Evolutionary conservation across 2,888 invertebrate genomes (phyloP), one percentile per base, ranked within the genome.

Genomic region (Sphaerophoria taeniata): DNA sequence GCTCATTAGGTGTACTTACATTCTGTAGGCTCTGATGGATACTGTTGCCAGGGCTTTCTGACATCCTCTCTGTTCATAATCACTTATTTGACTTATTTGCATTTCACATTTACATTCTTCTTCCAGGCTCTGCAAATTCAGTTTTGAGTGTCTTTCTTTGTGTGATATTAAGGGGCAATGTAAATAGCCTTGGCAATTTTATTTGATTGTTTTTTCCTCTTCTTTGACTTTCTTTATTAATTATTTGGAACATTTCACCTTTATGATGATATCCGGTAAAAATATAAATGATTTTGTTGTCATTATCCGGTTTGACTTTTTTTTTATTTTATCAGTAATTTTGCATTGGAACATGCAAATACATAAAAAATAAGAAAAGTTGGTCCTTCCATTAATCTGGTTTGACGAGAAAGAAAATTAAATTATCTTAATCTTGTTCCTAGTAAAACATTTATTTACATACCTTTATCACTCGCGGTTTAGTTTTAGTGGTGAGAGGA

Each of bases 251-350:
- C 71, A 63, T 71, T 77, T 70, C 31, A 16, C 55, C 36, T 47
- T 33, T 45, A 43, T 6, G 24, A 49, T 31, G 36, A 53, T 45
- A 5, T 16, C 55, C 39, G 71, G 49, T 77, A 49, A 47, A 63
- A 71, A 77, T 77, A 39, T 56, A 77, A 71, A 71, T 77, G 63
- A 63, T 63, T 49, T 55, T 77, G 61, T 77, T 70, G 70, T 77
- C 60, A 70, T 70, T 61, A 43, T 56, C 63, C 7, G 51, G 36
- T 36, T 7, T 51, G 65, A 3, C 51, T 65, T 51, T 65, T 33
- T 51, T 34, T 67, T 67, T n/a, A n/a, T n/a, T n/a, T n/a, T 53
- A 53, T 53, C 36, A 67, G 65, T 65, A 49, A 65, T 45, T 39
- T 51, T 24, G 51, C 14, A 14, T 0, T 12, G 1, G 6, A 36